Percentiles rank a stretch among this genome's conserved stretches.
These are phyloP conservation scores for Elachura formosa DNA, from an alignment of 2,113 vertebrate genomes.

Conservation along the genomic window DNA sequence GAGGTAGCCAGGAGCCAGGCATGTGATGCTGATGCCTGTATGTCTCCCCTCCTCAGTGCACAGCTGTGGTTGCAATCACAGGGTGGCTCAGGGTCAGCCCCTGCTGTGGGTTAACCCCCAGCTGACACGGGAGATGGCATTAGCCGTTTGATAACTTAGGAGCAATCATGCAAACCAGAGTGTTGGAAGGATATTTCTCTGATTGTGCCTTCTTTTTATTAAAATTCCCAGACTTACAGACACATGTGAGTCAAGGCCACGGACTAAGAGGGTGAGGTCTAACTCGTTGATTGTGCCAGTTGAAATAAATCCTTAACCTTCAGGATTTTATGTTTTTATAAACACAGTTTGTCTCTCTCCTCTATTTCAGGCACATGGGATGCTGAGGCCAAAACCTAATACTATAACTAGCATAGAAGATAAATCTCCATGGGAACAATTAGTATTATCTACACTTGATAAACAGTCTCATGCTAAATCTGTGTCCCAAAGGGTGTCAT, in stretches of 20 bases:
- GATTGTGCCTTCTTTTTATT: background rate
- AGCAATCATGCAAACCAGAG: conserved; percentile 3
- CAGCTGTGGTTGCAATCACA: background rate
- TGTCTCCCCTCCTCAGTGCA: background rate
- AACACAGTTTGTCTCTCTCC: conserved; percentile 39
- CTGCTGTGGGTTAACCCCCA: background rate
- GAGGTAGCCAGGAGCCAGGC: conserved; percentile 4
- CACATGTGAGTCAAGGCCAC: background rate
- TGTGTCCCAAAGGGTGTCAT: conserved; percentile 66
- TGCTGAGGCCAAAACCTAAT: conserved; percentile 43
- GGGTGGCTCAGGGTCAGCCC: background rate
- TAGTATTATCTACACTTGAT: conserved; percentile 71
- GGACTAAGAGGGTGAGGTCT: background rate
- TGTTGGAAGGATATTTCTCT: conserved; percentile 8
- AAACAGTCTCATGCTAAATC: conserved; percentile 70
- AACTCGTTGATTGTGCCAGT: background rate
- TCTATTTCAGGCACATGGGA: conserved; percentile 33
- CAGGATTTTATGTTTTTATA: conserved; percentile 18
- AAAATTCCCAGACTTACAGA: background rate
- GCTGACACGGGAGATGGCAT: conserved; percentile 15
- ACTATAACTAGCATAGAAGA: conserved; percentile 47
- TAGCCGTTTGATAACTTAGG: background rate
- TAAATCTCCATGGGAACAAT: conserved; percentile 72
- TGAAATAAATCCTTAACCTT: conserved; percentile 15
- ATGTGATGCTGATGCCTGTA: background rate